Evolutionary conservation across 1,140 invertebrate genomes (phyloP).

Genomic region (Bicyclus anynana): DNA sequence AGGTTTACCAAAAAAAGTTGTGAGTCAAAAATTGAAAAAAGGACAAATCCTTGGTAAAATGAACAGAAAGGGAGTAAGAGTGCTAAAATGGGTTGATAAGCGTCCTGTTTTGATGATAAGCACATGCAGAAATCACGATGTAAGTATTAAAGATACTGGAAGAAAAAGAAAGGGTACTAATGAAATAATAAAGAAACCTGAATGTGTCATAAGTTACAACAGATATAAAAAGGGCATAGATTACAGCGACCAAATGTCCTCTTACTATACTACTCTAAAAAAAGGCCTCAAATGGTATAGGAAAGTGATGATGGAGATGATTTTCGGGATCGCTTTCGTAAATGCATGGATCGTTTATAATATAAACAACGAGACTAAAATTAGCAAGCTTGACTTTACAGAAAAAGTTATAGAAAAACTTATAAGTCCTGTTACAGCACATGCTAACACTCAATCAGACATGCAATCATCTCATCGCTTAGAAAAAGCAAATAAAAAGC

Average conservation of each 20-base stretch:
- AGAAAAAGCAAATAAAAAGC: not conserved
- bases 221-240: slow-evolving; percentile 18
- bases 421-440: not conserved
- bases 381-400: not conserved
- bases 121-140: not conserved
- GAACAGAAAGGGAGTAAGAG: not conserved
- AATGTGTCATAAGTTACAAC: slow-evolving; percentile 12
- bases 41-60: slow-evolving; percentile 4
- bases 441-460: not conserved
- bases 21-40: slow-evolving; percentile 20
- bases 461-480: not conserved
- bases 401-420: not conserved
- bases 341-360: slow-evolving; percentile 20
- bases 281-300: slow-evolving; percentile 9
- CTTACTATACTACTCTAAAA: slow-evolving; percentile 11
- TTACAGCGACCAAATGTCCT: slow-evolving; percentile 17
- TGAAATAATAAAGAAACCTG: slow-evolving; percentile 11
- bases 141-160: slow-evolving; percentile 12
- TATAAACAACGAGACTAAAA: slow-evolving; percentile 2
- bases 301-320: not conserved
- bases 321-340: slow-evolving; percentile 16
- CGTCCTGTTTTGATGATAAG: not conserved
- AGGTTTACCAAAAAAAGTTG: slow-evolving; percentile 28
- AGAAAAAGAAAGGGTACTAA: slow-evolving; percentile 11
- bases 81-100: slow-evolving; percentile 3